phyloP scores from a whole-genome alignment of 2,888 invertebrate species.

The Caenorhabditis sp. region DNA sequence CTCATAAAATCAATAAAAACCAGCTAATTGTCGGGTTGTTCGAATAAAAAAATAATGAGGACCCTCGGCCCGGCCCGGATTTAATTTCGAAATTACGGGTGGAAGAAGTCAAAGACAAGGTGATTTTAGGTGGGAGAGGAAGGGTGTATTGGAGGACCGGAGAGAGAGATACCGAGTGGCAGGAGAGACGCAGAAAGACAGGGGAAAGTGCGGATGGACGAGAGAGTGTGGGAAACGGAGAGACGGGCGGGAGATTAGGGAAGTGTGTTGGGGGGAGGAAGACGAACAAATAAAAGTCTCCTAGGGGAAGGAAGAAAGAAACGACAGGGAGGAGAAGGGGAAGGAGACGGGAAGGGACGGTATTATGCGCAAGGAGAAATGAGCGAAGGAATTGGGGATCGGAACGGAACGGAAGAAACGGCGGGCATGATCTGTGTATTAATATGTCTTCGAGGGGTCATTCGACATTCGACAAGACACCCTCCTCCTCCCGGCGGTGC shows the following conservation, averaged over 20 bases:
- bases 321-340: slow-evolving; percentile 40
- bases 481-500: no score
- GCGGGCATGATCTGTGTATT: slow-evolving; percentile 26
- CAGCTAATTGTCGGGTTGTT: slow-evolving; percentile 23
- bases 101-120: slow-evolving; percentile 46
- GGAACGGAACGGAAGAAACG: slow-evolving; percentile 9
- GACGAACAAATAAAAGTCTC: slow-evolving; percentile 34
- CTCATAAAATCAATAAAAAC: slow-evolving; percentile 37
- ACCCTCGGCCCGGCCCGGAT: no score
- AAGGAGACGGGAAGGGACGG: slow-evolving; percentile 28
- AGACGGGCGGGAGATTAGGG: slow-evolving; percentile 21
- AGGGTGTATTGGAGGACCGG: slow-evolving; percentile 12
- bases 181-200: no score
- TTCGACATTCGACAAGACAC: no score
- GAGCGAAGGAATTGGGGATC: no score
- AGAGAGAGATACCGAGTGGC: neutral
- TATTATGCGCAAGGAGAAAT: slow-evolving; percentile 40
- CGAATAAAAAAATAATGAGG: no score
- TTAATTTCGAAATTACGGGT: slow-evolving; percentile 22
- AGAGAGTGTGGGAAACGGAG: slow-evolving; percentile 28
- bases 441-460: no score
- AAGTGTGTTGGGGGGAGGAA: slow-evolving; percentile 16
- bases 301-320: slow-evolving; percentile 32
- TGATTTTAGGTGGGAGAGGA: slow-evolving; percentile 31
- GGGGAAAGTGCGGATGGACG: slow-evolving; percentile 7